Base-by-base conservation (phyloP, 2,888 invertebrate species). In the Serripes groenlandicus region DNA sequence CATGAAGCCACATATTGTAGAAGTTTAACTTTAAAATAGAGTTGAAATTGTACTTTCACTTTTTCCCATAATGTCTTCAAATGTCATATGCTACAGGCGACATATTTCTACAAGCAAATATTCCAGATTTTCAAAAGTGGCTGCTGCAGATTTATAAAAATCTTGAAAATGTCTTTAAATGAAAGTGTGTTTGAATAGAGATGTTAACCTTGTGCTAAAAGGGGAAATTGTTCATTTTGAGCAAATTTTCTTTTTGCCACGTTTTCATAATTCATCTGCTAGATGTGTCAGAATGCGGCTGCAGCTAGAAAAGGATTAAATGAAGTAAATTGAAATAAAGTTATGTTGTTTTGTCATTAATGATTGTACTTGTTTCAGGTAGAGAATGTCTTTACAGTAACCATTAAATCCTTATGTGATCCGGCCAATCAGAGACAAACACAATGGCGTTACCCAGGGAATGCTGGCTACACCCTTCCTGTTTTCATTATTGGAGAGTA, bases 311-410 rank as follows among this genome's bases (percentile, higher is more conserved):
- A n/a, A n/a, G n/a, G n/a, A n/a, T n/a, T n/a, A n/a, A n/a, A n/a
- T n/a, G n/a, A n/a, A n/a, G n/a, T n/a, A n/a, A n/a, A 11, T 42
- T 42, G 42, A 18, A 18, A 42, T 11, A 42, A 42, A 42, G 42
- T 42, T 42, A 42, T 11, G 18, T 11, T 11, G 42, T 42, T 42
- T 42, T 11, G 18, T n/a, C 54, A 54, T 15, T 15, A 5, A 42
- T 42, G 9, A 42, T 42, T 42, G 11, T 42, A 11, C 42, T 42
- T 42, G 42, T 87, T 85, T 15, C 81, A 92, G 92, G 98, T 98
- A 0, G 92, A 90, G 30, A 74, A 75, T 62, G 90, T 92, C 1
- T 93, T 93, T 76, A 89, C 90, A 7, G 70, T 87, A 35, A 82
- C 87, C n/a, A 81, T 93, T 35, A 49, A 82, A 37, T 86, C 91